phyloP scores from a whole-genome alignment of 2,797 vertebrate species.

The Tauraco hartlaubi region DNA sequence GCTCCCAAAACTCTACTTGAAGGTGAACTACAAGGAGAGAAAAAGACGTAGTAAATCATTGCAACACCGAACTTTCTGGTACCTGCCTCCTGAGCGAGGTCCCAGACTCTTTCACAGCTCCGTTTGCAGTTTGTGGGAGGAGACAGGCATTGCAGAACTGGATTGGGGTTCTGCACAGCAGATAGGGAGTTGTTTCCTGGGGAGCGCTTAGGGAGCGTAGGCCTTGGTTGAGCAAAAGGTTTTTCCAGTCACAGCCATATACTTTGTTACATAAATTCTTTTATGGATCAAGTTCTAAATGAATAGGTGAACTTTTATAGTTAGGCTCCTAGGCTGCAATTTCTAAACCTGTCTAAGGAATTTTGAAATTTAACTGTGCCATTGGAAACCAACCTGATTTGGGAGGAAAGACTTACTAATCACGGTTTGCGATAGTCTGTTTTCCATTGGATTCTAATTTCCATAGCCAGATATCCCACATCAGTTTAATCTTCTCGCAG shows the following conservation, averaged over 20 bases:
- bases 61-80: neutral
- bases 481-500: neutral
- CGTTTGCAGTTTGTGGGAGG: neutral
- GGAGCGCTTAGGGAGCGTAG: fast-evolving
- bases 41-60: neutral
- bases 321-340: neutral
- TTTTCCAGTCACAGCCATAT: neutral
- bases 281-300: neutral
- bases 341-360: neutral
- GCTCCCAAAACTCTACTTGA: neutral
- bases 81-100: neutral
- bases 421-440: neutral
- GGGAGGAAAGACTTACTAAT: neutral
- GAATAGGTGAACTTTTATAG: neutral
- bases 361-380: neutral
- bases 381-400: neutral
- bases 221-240: neutral
- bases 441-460: neutral
- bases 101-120: neutral
- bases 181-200: neutral
- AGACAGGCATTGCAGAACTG: neutral
- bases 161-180: neutral
- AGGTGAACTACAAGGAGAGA: neutral
- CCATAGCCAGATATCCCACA: neutral
- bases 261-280: neutral